Percentiles rank a stretch among this genome's conserved stretches.
These are phyloP conservation scores for Pyrocephalus nanus DNA, from an alignment of 2,797 vertebrate genomes.

Conservation along the genomic window DNA sequence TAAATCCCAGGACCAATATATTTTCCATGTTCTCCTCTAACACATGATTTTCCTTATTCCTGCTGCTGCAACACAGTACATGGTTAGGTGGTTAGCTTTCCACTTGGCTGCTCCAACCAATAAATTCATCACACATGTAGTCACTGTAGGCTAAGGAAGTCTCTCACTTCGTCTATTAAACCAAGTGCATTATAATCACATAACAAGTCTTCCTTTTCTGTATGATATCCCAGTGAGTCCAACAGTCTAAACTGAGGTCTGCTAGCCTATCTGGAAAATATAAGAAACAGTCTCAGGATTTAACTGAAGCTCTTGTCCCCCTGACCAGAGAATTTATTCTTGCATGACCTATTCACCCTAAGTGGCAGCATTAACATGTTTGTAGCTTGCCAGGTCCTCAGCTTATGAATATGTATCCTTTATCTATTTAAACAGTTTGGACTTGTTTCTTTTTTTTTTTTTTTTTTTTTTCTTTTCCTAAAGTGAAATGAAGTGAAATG, in stretches of 20 bases:
- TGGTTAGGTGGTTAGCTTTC: neutral
- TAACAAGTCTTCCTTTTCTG: neutral
- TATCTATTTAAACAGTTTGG: neutral
- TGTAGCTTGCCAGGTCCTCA: neutral
- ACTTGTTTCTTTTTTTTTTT: neutral
- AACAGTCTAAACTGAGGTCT: neutral
- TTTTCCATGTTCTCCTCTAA: neutral
- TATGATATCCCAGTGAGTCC: neutral
- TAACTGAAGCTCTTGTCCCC: neutral
- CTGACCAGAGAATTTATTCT: neutral
- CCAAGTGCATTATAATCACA: neutral
- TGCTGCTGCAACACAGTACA: neutral
- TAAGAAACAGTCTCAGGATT: neutral
- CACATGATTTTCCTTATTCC: neutral
- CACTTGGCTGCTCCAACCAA: neutral
- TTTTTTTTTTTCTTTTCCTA: neutral
- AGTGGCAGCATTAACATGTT: neutral
- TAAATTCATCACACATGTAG: neutral
- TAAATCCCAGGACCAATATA: neutral
- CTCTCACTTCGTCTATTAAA: neutral
- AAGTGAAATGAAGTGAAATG: neutral
- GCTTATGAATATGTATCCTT: neutral
- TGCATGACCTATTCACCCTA: neutral
- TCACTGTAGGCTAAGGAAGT: neutral
- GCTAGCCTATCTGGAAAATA: neutral